Evolutionary conservation across 92 coral and sea anemone species (phyloP).

Genomic region (Muricea muricata): DNA sequence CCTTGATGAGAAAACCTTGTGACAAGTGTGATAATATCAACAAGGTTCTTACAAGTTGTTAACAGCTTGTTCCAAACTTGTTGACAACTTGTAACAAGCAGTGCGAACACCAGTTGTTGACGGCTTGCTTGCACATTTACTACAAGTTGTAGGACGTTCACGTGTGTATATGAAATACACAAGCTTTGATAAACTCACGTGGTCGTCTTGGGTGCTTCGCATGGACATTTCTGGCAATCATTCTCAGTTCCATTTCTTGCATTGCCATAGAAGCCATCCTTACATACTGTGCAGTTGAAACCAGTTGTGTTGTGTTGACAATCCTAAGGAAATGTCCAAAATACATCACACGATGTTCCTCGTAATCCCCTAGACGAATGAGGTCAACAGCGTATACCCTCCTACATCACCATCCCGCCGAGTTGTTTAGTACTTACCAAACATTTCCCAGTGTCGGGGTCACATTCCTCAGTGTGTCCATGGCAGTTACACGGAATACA

Average conservation of each 20-base stretch:
- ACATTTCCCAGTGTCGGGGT: slow-evolving; percentile 86
- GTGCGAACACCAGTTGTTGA: too few relatives aligned
- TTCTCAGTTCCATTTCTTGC: slow-evolving; percentile 92
- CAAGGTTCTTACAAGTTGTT: too few relatives aligned
- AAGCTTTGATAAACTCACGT: slow-evolving; percentile 76
- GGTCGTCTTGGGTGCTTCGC: slow-evolving; percentile 84
- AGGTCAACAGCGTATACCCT: too few relatives aligned
- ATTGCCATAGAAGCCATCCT: slow-evolving; percentile 97
- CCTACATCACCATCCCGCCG: too few relatives aligned
- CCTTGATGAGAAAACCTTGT: too few relatives aligned
- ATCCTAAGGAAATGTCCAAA: slow-evolving; percentile 57
- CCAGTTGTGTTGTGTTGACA: slow-evolving; percentile 95
- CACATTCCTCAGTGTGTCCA: slow-evolving; percentile 87
- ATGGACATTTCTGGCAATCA: slow-evolving; percentile 90
- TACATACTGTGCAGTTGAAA: slow-evolving; percentile 82
- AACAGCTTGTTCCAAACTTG: too few relatives aligned
- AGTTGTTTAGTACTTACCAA: slow-evolving; percentile 67
- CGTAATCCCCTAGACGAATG: not conserved
- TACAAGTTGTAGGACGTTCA: not conserved
- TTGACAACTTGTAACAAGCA: too few relatives aligned
- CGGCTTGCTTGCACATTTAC: too few relatives aligned
- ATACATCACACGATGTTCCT: not conserved
- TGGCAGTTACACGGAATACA: slow-evolving; percentile 83
- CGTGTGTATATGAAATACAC: too few relatives aligned
- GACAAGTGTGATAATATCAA: too few relatives aligned